These are phyloP conservation scores for Formica aserva DNA, from an alignment of 2,888 invertebrate genomes.

Conservation along the genomic window DNA sequence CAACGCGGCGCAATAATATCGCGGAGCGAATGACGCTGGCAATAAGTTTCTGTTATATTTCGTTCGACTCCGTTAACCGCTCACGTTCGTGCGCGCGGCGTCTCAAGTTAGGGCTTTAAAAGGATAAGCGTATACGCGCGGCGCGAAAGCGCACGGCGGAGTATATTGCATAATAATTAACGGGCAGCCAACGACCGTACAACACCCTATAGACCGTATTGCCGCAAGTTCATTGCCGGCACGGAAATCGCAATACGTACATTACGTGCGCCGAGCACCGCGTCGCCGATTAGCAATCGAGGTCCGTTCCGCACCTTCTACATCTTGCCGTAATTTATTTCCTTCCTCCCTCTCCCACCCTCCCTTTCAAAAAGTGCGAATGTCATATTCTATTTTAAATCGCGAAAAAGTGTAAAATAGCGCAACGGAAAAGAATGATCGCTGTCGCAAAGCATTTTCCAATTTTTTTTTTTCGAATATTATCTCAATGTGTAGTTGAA, in stretches of 20 bases:
- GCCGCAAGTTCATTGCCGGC: slow-evolving; percentile 82
- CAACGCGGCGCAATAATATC: slow-evolving; percentile 2
- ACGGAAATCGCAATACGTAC: slow-evolving; percentile 76
- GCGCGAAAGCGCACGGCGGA: slow-evolving; percentile 73
- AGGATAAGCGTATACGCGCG: slow-evolving; percentile 73
- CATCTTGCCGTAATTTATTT: slow-evolving; percentile 23
- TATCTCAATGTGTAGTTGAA: neutral
- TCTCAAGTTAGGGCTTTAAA: slow-evolving; percentile 72
- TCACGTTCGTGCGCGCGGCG: slow-evolving; percentile 51
- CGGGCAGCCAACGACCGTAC: slow-evolving; percentile 75
- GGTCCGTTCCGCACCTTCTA: slow-evolving; percentile 13
- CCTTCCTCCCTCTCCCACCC: neutral
- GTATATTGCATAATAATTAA: slow-evolving; percentile 82
- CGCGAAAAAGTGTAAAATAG: neutral
- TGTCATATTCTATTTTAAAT: neutral
- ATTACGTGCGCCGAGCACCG: slow-evolving; percentile 74
- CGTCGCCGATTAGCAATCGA: slow-evolving; percentile 73
- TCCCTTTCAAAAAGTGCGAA: neutral
- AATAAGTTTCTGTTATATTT: slow-evolving; percentile 49
- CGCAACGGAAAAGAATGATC: neutral
- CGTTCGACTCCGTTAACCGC: slow-evolving; percentile 54
- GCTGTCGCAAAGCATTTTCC: neutral
- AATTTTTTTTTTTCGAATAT: neutral
- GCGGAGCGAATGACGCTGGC: slow-evolving; percentile 16
- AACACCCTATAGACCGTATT: slow-evolving; percentile 66